Evolutionary conservation across 2,113 vertebrate species (phyloP).

Genomic region (Corythoichthys intestinalis): DNA sequence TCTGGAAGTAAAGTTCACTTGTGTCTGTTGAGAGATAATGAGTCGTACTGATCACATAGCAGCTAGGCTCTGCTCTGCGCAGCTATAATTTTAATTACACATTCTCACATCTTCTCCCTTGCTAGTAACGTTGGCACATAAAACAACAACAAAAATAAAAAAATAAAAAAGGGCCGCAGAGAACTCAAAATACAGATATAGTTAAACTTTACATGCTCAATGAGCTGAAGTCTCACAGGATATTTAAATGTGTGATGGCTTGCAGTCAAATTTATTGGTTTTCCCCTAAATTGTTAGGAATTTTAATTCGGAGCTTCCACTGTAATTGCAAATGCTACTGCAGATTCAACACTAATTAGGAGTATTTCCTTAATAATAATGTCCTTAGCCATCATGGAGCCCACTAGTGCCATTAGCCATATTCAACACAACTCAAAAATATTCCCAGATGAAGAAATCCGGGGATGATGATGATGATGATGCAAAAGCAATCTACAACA

Average conservation of each 20-base stretch:
- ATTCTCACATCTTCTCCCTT: not conserved
- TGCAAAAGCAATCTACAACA: constrained; percentile 45
- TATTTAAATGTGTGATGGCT: not conserved
- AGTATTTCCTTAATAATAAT: constrained; percentile 4
- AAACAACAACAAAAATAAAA: too few relatives aligned
- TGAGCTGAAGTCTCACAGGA: not conserved
- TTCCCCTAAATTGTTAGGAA: not conserved
- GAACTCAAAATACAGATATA: not conserved
- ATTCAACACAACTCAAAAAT: constrained; percentile 34
- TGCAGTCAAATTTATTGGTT: not conserved
- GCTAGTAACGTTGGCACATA: too few relatives aligned
- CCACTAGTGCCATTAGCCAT: constrained; percentile 32
- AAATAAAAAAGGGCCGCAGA: too few relatives aligned
- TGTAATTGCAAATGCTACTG: not conserved
- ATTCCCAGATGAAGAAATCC: constrained; percentile 49
- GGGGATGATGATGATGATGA: constrained; percentile 28
- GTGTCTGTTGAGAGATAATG: too few relatives aligned
- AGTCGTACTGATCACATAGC: too few relatives aligned
- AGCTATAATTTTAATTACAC: too few relatives aligned
- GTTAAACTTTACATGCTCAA: not conserved
- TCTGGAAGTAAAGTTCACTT: too few relatives aligned
- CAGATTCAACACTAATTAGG: not conserved
- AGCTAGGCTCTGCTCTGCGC: too few relatives aligned
- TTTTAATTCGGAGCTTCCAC: not conserved
- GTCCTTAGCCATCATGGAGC: constrained; percentile 14